phyloP scores from a whole-genome alignment of 2,888 invertebrate species.

The Platypus cylindrus region DNA sequence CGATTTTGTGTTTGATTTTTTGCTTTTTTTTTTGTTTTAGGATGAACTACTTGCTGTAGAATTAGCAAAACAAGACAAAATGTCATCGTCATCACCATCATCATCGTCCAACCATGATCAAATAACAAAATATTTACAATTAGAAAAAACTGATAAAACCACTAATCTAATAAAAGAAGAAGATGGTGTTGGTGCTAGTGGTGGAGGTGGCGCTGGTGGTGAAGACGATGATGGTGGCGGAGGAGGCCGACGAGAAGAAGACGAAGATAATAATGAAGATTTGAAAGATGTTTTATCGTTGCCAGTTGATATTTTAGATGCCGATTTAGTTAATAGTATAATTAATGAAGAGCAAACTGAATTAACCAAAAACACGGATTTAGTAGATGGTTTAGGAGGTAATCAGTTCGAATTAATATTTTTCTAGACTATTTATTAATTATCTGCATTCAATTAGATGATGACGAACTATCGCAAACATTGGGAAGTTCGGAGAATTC shows the following conservation, averaged over 20 bases:
- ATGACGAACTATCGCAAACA: constrained; percentile 31
- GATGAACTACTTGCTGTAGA: constrained; percentile 60
- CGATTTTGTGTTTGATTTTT: background rate
- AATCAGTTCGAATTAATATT: no score
- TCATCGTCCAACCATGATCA: no score
- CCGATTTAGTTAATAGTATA: constrained; percentile 52
- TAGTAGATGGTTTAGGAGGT: constrained; percentile 38
- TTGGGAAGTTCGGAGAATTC: constrained; percentile 33
- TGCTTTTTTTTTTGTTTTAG: constrained; percentile 27
- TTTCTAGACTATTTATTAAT: background rate
- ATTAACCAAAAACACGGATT: constrained; percentile 39
- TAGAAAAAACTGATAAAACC: constrained; percentile 1
- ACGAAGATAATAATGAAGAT: constrained; percentile 45
- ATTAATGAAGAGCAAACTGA: constrained; percentile 50
- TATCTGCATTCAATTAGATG: constrained; percentile 14
- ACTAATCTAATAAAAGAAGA: background rate
- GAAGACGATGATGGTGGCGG: no score
- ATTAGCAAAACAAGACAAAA: background rate
- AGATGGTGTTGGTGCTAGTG: no score
- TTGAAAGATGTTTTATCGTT: constrained; percentile 53
- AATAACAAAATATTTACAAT: no score
- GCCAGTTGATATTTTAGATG: constrained; percentile 51
- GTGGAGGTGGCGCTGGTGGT: no score
- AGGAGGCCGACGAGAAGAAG: no score
- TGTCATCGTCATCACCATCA: no score